phyloP scores from a whole-genome alignment of 2,797 vertebrate genomes.

The Diplodus puntazzo region DNA sequence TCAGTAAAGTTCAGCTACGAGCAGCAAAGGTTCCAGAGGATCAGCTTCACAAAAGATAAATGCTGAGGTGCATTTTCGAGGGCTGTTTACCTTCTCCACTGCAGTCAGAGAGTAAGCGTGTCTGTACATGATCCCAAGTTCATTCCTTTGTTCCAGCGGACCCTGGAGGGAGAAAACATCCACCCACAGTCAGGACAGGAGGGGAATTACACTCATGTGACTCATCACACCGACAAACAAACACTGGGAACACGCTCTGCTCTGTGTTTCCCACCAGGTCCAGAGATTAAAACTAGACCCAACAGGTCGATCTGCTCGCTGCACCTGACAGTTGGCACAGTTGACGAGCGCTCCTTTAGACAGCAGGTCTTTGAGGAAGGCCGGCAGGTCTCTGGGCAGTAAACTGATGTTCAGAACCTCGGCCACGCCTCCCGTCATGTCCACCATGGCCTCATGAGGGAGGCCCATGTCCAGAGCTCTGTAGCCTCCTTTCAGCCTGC shows the following conservation, averaged over 20 bases:
- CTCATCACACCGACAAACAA: neutral
- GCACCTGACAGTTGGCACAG: constrained; percentile 83
- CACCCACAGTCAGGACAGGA: constrained; percentile 14
- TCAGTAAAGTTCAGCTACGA: too few relatives aligned
- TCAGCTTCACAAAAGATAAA: neutral
- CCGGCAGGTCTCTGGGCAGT: constrained; percentile 61
- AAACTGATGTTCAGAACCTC: constrained; percentile 70
- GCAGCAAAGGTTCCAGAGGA: too few relatives aligned
- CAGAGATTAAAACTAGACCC: neutral
- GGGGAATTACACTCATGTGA: neutral
- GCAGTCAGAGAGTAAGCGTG: constrained; percentile 88
- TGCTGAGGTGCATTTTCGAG: neutral
- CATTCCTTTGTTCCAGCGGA: constrained; percentile 71
- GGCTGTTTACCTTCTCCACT: constrained; percentile 75
- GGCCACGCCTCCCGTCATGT: constrained; percentile 85
- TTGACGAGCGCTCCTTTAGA: constrained; percentile 84
- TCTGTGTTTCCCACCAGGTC: neutral
- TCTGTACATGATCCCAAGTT: constrained; percentile 82
- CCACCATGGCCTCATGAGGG: constrained; percentile 88
- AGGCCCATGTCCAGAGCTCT: constrained; percentile 85
- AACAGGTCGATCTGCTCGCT: neutral
- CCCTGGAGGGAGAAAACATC: constrained; percentile 71
- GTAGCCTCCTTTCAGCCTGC: constrained; percentile 87
- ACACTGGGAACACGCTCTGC: neutral
- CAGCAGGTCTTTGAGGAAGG: constrained; percentile 73